Base-by-base conservation (phyloP, 2,797 vertebrate genomes). In the Chelidonichthys spinosus region DNA sequence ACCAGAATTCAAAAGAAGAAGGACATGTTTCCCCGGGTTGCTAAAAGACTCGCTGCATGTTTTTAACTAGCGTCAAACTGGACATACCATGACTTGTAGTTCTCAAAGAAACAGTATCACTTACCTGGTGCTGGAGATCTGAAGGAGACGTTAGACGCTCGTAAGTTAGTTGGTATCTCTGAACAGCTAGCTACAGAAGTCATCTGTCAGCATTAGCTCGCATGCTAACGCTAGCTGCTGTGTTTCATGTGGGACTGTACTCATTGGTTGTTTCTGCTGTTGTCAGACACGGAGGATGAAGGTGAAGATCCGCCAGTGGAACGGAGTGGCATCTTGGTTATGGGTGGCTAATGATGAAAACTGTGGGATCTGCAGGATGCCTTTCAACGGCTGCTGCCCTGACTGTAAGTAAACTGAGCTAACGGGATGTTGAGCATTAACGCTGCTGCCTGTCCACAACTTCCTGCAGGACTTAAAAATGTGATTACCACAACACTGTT, bases 261-360 rank as follows among this genome's bases (percentile, higher is more conserved):
- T 42, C 54, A n/a, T 2, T 67, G 46, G 33, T 36, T 42, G 13
- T 39, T 36, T 62, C 11, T 67, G 58, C 39, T 55, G 5, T 43
- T 11, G 55, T 25, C 39, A 56, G 17, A 72, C 8, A 13, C 37
- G 15, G 4, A 84, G 66, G 68, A 98, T 98, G 97, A 97, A 96
- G 90, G 96, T 98, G 42, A 96, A 97, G 89, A 94, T 98, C 46
- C 95, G 94, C 56, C 95, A 97, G 90, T 99, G 98, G 98, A 97
- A 95, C 63, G 98, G 96, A 0, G 97, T 99, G 56, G 97, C 98
- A 1, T 97, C 97, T 4, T 99, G 98, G 98, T 86, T 97, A 4
- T 99, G 98, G 98, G 97, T 99, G 69, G 98, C 98, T 52, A 99
- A 99, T 46, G 98, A 99, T 78, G 98, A 99, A 40, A 99, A 97